Percentiles rank a stretch among this genome's conserved stretches.
These are phyloP conservation scores for Chymomyza procnemis DNA, from an alignment of 2,888 invertebrate species.

Conservation along the genomic window DNA sequence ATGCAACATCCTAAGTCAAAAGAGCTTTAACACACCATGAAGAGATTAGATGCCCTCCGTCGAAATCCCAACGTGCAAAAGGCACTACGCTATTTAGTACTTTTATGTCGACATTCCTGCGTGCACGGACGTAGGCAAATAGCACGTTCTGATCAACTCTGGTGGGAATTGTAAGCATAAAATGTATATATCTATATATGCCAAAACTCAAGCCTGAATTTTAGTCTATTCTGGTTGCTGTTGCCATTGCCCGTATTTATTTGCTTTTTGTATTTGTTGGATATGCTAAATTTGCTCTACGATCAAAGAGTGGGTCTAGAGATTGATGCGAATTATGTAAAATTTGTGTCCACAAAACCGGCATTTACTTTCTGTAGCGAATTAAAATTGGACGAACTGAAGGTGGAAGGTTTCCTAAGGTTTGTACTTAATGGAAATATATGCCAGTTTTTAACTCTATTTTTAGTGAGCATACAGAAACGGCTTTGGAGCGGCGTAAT, in stretches of 20 bases:
- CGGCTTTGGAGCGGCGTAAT: no score
- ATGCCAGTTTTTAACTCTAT: no score
- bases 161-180: conserved; percentile 31
- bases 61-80: conserved; percentile 4
- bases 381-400: no score
- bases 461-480: no score
- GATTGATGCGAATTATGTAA: conserved; percentile 4
- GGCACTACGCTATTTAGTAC: conserved; percentile 17
- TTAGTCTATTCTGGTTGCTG: background rate
- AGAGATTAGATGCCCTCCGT: background rate
- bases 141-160: conserved; percentile 21
- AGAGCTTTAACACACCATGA: no score
- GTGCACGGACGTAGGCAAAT: conserved; percentile 27
- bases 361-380: background rate
- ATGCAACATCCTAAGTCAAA: no score
- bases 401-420: no score
- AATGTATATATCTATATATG: no score
- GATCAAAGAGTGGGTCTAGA: conserved; percentile 23
- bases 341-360: conserved; percentile 12
- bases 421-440: no score
- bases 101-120: conserved; percentile 19
- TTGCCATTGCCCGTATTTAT: background rate
- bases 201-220: no score
- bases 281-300: background rate
- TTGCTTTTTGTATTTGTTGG: background rate